These are phyloP conservation scores for Galleria mellonella DNA, from an alignment of 1,140 invertebrate genomes.

Conservation along the genomic window DNA sequence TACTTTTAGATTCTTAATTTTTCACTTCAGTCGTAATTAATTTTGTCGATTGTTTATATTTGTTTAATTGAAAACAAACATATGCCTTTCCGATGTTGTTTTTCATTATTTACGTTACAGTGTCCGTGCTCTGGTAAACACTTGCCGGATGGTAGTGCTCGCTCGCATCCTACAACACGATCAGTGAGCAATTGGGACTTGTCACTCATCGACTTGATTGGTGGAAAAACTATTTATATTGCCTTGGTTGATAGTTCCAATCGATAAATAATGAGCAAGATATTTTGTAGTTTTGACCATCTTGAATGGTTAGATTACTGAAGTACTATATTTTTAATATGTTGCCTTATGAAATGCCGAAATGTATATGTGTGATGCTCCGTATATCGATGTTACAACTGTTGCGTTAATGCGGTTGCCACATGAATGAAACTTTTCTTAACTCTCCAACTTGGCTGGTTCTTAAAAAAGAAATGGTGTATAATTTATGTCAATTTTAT, in stretches of 20 bases:
- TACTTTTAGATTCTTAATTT: too few relatives aligned
- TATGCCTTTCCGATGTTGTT: conserved; percentile 41
- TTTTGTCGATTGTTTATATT: conserved; percentile 27
- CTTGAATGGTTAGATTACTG: too few relatives aligned
- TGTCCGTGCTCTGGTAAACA: conserved; percentile 45
- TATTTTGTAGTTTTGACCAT: too few relatives aligned
- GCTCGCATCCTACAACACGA: conserved; percentile 17
- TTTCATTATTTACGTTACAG: conserved; percentile 52
- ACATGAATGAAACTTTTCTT: conserved; percentile 13
- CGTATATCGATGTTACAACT: conserved; percentile 21
- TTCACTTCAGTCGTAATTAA: not conserved
- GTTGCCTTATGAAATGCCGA: conserved; percentile 8
- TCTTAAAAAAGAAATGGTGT: conserved; percentile 21
- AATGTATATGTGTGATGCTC: conserved; percentile 21
- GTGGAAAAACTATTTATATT: not conserved
- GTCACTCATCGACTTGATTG: conserved; percentile 4
- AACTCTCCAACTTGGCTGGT: conserved; percentile 18
- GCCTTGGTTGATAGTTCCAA: too few relatives aligned
- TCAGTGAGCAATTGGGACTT: conserved; percentile 23
- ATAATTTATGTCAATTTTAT: not conserved
- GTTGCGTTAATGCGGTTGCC: conserved; percentile 14
- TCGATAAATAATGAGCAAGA: too few relatives aligned
- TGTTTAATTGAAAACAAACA: conserved; percentile 45
- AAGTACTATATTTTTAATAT: not conserved
- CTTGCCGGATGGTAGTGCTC: conserved; percentile 28